Evolutionary conservation across 2,113 vertebrate species (phyloP).

Genomic region (Panurus biarmicus): DNA sequence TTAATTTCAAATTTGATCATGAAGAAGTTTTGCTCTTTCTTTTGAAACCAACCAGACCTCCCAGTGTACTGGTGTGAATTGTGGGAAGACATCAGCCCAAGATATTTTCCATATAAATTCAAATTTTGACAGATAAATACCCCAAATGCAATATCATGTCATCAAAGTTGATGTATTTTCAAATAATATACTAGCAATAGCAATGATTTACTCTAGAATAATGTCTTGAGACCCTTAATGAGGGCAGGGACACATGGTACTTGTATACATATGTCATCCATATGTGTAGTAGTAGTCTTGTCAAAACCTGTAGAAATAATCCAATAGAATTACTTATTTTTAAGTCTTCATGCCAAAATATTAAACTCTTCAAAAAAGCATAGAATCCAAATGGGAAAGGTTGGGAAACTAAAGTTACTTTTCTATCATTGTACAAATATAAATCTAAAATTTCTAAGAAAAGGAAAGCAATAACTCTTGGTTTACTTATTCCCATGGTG

Average conservation of each 20-base stretch:
- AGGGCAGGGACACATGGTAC: neutral
- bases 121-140: neutral
- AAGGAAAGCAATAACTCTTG: neutral
- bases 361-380: neutral
- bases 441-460: neutral
- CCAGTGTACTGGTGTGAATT: neutral
- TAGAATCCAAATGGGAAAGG: neutral
- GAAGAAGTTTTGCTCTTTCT: neutral
- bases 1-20: neutral
- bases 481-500: neutral
- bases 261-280: neutral
- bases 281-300: neutral
- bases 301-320: neutral
- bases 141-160: neutral
- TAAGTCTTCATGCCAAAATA: neutral
- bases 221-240: neutral
- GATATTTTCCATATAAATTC: neutral
- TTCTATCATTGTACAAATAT: neutral
- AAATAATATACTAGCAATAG: neutral
- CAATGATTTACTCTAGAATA: neutral
- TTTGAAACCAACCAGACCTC: neutral
- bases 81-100: neutral
- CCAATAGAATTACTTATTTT: neutral
- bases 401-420: neutral
- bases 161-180: neutral